phyloP scores from a whole-genome alignment of 2,113 vertebrate species.

The Plestiodon gilberti region DNA sequence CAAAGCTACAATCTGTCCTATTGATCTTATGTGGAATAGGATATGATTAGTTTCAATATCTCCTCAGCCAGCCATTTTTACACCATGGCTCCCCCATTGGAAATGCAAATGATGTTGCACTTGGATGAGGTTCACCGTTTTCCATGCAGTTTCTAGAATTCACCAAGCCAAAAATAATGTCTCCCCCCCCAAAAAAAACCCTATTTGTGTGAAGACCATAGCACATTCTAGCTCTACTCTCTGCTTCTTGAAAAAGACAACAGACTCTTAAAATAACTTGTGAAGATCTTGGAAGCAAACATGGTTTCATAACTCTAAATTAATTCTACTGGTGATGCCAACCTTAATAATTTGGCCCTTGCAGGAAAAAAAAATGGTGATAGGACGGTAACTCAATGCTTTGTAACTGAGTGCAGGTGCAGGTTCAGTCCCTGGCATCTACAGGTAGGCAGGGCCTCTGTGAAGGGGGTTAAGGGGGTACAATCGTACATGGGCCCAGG shows the following conservation, averaged over 20 bases:
- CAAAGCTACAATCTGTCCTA: conserved; percentile 46
- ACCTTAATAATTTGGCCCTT: background rate
- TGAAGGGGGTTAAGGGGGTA: too few relatives aligned
- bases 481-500: too few relatives aligned
- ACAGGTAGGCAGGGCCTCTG: too few relatives aligned
- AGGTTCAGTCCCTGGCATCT: too few relatives aligned
- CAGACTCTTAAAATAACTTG: background rate
- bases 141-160: background rate
- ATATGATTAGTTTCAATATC: conserved; percentile 42
- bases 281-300: background rate
- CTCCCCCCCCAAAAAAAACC: background rate
- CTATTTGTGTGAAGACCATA: background rate
- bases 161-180: background rate
- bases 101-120: conserved; percentile 36
- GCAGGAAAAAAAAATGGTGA: too few relatives aligned
- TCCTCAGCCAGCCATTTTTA: conserved; percentile 15
- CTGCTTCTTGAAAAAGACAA: background rate
- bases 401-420: too few relatives aligned
- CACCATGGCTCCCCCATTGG: background rate
- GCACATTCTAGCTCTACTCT: background rate
- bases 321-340: background rate
- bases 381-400: too few relatives aligned
- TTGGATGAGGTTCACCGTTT: background rate
- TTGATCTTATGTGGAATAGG: conserved; percentile 49
- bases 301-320: background rate